Percentiles rank a stretch among this genome's conserved stretches.
These are phyloP conservation scores for Drosophila lowei DNA, from an alignment of 1,140 invertebrate genomes.

Conservation along the genomic window DNA sequence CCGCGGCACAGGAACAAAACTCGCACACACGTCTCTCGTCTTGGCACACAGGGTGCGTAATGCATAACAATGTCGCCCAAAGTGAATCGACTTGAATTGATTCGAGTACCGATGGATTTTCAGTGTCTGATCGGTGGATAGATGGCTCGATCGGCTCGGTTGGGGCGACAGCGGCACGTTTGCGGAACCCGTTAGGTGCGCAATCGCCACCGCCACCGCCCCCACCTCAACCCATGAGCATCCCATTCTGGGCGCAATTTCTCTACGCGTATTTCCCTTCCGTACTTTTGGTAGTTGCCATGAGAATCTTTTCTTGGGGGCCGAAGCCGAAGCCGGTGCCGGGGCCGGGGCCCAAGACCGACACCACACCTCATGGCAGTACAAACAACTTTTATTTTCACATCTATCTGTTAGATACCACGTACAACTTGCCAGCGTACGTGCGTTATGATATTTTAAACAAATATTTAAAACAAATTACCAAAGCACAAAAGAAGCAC, in stretches of 20 bases:
- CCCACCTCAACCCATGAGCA: background rate
- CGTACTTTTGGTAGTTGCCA: conserved; percentile 30
- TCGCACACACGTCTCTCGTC: conserved; percentile 52
- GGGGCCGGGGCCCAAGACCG: background rate
- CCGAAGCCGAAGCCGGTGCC: background rate
- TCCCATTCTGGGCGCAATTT: conserved; percentile 31
- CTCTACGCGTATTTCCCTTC: conserved; percentile 15
- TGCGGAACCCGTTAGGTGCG: conserved; percentile 49
- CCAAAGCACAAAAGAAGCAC: conserved; percentile 70
- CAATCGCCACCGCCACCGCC: background rate
- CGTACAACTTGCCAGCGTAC: conserved; percentile 66
- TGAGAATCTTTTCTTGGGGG: conserved; percentile 54
- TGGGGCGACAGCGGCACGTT: conserved; percentile 24
- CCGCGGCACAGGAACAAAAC: conserved; percentile 61
- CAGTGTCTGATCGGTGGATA: conserved; percentile 25
- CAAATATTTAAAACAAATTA: conserved; percentile 81
- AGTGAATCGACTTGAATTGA: conserved; percentile 12
- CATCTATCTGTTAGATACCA: conserved; percentile 78
- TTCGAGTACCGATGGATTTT: conserved; percentile 30
- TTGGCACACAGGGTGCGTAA: conserved; percentile 58
- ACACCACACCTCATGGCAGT: conserved; percentile 17
- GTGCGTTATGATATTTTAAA: conserved; percentile 78
- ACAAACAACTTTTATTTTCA: conserved; percentile 78
- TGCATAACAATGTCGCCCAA: conserved; percentile 64
- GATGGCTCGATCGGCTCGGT: too few species aligned